Base-by-base conservation (phyloP, 2,888 invertebrate species). In the Volucella zonaria region DNA sequence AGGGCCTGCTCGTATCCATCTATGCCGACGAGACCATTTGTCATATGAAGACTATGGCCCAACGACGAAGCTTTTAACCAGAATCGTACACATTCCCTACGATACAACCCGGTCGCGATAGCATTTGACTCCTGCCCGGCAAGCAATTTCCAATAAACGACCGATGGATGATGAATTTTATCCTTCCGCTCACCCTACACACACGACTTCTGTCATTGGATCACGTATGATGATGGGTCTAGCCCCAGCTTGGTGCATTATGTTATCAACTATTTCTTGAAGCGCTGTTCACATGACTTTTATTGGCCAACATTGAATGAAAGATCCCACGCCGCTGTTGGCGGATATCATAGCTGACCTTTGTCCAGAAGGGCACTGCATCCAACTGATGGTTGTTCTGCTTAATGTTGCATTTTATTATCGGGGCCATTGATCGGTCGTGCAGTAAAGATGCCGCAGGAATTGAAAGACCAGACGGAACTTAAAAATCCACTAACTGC, bases 381-480 rank as follows among this genome's bases (percentile, higher is more conserved):
- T 3, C 47, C 4, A 47, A 45, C 11, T 45, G 61, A 70, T 75
- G 66, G 31, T 31, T 75, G 66, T 73, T 52, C 81, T 77, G 85
- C 23, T 85, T 85, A 81, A 85, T 77, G 85, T 85, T 85, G 85
- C 85, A 81, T 81, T 85, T 85, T 85, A 85, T 81, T 81, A 31
- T 62, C 62, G 43, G 31, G 31, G 43, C 61, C 73, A 85, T 81
- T 81, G 81, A 85, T 81, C 67, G 76, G 52, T 31, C 31, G 56
- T 61, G 83, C 43, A 23, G 14, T 76, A 80, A 85, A 80, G 81
- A 85, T 64, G 68, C 76, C 73, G 45, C 71, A 62, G 59, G 54
- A 51, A 61, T 61, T 56, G 40, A 74, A 64, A 40, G n/a, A 31
- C 70, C 75, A 66, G 66, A 71, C 62, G 23, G 58, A 59, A 70